Evolutionary conservation across 2,113 vertebrate species (phyloP), one percentile per base, ranked within the genome.

Genomic region (Hyperopisus bebe): DNA sequence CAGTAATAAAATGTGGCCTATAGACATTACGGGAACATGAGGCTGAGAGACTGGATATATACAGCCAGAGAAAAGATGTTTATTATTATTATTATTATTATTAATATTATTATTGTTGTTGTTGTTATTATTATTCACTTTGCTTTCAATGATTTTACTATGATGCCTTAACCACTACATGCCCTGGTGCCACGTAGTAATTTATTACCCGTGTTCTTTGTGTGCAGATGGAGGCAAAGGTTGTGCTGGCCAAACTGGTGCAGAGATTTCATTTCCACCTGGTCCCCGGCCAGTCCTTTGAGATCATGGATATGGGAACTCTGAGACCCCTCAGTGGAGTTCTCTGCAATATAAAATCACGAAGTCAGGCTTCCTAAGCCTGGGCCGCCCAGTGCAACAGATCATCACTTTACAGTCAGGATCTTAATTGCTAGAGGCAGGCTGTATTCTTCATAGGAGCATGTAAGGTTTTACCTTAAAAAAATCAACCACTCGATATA

Each of bases 171-270:
- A 77, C 31, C 31, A 0, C 1, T 39, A 15, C 13, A 35, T 0
- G 24, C 58, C 58, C 58, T 66, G 58, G n/a, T 0, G 58, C 58
- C 24, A 2, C 9, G 1, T 27, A 66, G n/a, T 66, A 0, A 66
- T 77, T 39, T 77, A 77, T 77, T 77, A 77, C 1, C 70, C 31
- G 19, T 35, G 13, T 35, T 77, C 27, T 87, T 80, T 92, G n/a
- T 82, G 90, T 90, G 46, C 92, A 99, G 98, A 97, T 98, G 96
- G 98, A 98, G 91, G 97, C 96, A 0, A 99, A 99, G 94, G 96
- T 98, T 88, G 95, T 98, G 88, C 97, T 99, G 96, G 97, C 97
- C 87, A 99, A 0, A 92, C 88, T 19, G 94, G 91, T 99, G 88
- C 98, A 98, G 95, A 97, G 98, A 93, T 97, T 97, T 90, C 96